Conservation (phyloP, 2,888 invertebrate genomes). For the Camptogramma bilineatum region DNA sequence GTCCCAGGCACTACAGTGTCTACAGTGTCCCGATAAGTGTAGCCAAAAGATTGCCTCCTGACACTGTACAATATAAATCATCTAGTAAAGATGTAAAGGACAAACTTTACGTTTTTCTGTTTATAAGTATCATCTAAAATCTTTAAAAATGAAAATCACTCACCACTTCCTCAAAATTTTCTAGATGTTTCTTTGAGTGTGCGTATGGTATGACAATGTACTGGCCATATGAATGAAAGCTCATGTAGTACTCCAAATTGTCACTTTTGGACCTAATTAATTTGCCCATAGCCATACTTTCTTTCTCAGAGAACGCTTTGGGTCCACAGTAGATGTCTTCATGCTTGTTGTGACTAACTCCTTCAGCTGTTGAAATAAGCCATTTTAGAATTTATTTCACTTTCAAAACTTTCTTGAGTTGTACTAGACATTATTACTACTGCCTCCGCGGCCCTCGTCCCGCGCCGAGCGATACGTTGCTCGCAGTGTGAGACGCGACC, state of each 20-base stretch:
- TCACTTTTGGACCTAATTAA: slow-evolving; percentile 61
- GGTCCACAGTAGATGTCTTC: slow-evolving; percentile 72
- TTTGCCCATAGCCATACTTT: slow-evolving; percentile 69
- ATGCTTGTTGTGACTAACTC: slow-evolving; percentile 44
- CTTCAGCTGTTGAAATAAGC: slow-evolving; percentile 50
- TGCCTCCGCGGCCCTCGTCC: too few species aligned
- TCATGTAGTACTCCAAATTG: slow-evolving; percentile 80
- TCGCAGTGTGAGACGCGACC: too few species aligned
- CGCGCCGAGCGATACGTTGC: too few species aligned
- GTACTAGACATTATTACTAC: too few species aligned
- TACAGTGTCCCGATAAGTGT: too few species aligned
- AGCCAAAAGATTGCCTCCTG: too few species aligned
- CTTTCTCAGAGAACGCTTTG: slow-evolving; percentile 81
- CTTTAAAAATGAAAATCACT: slow-evolving; percentile 21
- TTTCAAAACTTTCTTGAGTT: too few species aligned
- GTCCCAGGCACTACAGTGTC: too few species aligned
- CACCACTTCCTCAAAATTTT: slow-evolving; percentile 74
- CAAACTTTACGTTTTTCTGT: too few species aligned
- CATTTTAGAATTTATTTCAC: not conserved
- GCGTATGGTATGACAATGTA: slow-evolving; percentile 85
- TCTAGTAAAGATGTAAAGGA: too few species aligned
- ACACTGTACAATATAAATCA: too few species aligned
- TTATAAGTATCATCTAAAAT: too few species aligned
- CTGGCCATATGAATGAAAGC: slow-evolving; percentile 88
- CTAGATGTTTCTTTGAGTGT: slow-evolving; percentile 55